Evolutionary conservation across 2,113 vertebrate genomes (phyloP), one percentile per base, ranked within the genome.

Genomic region (Puma concolor): DNA sequence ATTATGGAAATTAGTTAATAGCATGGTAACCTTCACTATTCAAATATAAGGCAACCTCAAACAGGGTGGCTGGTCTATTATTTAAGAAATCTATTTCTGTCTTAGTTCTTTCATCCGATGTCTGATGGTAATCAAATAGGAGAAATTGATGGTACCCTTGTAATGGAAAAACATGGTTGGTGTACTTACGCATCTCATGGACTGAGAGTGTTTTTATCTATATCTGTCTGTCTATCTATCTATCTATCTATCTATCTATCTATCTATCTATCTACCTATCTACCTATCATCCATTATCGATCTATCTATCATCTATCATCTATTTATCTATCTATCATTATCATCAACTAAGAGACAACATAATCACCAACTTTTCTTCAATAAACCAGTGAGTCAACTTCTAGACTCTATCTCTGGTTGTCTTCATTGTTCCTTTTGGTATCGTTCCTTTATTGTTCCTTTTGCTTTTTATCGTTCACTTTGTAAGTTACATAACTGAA

Each of bases 81-180:
- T 38, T 87, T 85, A 98, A 97, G 94, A 96, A 52, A 52, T 97
- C 93, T 96, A 92, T 97, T 98, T 98, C 96, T 97, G 71, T 98
- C 96, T 96, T 91, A 86, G 82, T 60, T 98, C 91, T 90, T 98
- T 98, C 98, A 95, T 96, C 87, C 98, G 38, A 93, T 97, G 77
- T 89, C 92, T 98, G 85, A 95, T 97, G 82, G 44, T 96, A 96
- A 98, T 98, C 88, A 97, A 97, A 93, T 91, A 76, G 97, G 77
- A 89, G 87, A 98, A 98, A 96, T 69, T 95, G 84, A 88, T 95
- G 97, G 97, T 94, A 77, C 21, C 16, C 5, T 97, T 95, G 77
- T 97, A 94, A 96, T 97, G 96, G 83, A 97, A 98, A 72, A 72
- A 57, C 82, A 84, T 71, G 71, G 11, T 2, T 82, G 94, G 52